Percentiles rank a stretch among this genome's conserved stretches.
phyloP scores from a whole-genome alignment of 2,113 vertebrate species.

The Psettodes erumei region DNA sequence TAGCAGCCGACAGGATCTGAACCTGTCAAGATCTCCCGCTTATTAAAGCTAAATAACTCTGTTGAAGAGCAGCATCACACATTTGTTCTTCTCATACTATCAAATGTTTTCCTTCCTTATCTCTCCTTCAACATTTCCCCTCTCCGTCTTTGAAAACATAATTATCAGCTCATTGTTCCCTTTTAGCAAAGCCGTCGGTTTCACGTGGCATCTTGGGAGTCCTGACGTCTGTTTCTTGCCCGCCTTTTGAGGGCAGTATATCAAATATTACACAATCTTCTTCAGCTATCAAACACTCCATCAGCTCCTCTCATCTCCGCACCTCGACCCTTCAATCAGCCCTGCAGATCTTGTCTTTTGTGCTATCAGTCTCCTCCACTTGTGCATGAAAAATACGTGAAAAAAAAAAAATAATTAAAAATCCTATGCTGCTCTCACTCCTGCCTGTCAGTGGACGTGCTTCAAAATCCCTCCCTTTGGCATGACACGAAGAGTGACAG shows the following conservation, averaged over 20 bases:
- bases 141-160: constrained; percentile 35
- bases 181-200: constrained; percentile 24
- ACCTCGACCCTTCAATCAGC: constrained; percentile 32
- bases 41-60: not conserved
- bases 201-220: constrained; percentile 12
- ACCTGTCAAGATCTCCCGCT: constrained; percentile 11
- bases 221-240: not conserved
- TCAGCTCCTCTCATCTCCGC: constrained; percentile 41
- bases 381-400: constrained; percentile 21
- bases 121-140: constrained; percentile 6
- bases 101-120: constrained; percentile 3
- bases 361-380: constrained; percentile 27
- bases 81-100: not conserved
- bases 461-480: constrained; percentile 52
- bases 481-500: constrained; percentile 46
- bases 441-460: constrained; percentile 30
- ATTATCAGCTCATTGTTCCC: constrained; percentile 34
- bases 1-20: not conserved
- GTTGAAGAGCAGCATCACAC: constrained; percentile 1
- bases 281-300: constrained; percentile 48
- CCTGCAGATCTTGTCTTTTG: constrained; percentile 31
- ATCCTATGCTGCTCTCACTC: constrained; percentile 17
- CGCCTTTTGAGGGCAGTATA: constrained; percentile 27
- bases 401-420: not conserved
- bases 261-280: constrained; percentile 40